Evolutionary conservation across 2,888 invertebrate species (phyloP), one percentile per base, ranked within the genome.

Genomic region (Chloromyia formosa): DNA sequence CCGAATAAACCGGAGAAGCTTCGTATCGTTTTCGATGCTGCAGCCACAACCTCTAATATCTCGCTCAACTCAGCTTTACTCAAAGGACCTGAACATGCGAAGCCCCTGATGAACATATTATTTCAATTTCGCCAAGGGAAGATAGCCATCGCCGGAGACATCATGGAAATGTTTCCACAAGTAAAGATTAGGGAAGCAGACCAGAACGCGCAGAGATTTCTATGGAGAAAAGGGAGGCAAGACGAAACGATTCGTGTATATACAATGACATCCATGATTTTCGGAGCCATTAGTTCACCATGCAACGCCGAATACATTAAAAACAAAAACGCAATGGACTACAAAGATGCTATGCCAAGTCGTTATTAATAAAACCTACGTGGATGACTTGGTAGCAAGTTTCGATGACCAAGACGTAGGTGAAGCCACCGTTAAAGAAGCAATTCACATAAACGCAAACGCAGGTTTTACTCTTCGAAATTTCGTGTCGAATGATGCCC

Each of bases 21-120:
- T 20, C 58, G 58, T 10, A 58, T 58, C 58, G 58, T 58, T 7
- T 61, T 61, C 35, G 64, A 64, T 42, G 64, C 64, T 1, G 64
- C 64, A 4, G 64, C 64, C 1, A 42, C 1, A n/a, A 16, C 42
- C n/a, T n/a, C 7, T 4, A 10, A 64, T 14, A 16, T 16, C 16
- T 64, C 64, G 1, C 42, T 64, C 1, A 64, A 64, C 64, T n/a
- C 18, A 16, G 4, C 18, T 0, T 64, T 64, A 16, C 1, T 64
- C 1, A 40, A 35, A 4, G 64, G 64, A 5, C 9, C 64, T n/a
- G 64, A 40, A 14, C 58, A 58, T 20, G 22, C 58, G 16, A 58
- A 20, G 22, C 58, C 58, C 16, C 58, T 58, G 10, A 16, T 58
- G 18, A 22, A 3, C 5, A 58, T 58, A 5, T 22, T 58, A 12